These are phyloP conservation scores for Pedionomus torquatus DNA, from an alignment of 2,113 vertebrate species.

Conservation along the genomic window DNA sequence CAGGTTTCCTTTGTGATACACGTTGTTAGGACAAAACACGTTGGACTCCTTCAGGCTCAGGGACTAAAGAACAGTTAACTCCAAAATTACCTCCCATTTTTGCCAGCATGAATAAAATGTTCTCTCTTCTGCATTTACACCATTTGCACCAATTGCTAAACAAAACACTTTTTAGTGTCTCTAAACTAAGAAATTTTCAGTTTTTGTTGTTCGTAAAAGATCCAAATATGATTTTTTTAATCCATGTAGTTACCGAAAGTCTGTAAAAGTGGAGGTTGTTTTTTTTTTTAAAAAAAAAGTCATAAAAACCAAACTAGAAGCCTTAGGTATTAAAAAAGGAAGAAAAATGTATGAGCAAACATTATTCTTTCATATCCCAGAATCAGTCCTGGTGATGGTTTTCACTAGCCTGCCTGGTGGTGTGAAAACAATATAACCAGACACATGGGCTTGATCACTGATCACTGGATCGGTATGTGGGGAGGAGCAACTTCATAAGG, in stretches of 20 bases:
- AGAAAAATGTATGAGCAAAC: not conserved
- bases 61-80: not conserved
- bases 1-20: not conserved
- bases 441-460: not conserved
- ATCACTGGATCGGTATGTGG: not conserved
- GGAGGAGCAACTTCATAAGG: rapidly evolving
- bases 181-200: not conserved
- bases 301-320: not conserved
- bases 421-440: not conserved
- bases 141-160: not conserved
- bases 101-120: not conserved
- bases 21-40: not conserved
- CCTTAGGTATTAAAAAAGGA: not conserved
- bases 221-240: not conserved
- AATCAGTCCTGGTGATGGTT: not conserved
- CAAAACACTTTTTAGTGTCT: not conserved
- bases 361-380: not conserved
- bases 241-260: not conserved
- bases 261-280: not conserved
- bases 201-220: not conserved
- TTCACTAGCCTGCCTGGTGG: not conserved
- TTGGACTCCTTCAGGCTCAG: not conserved
- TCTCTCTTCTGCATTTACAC: not conserved
- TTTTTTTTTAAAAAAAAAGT: not conserved
- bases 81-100: not conserved